Evolutionary conservation across 2,888 invertebrate species (phyloP), one percentile per base, ranked within the genome.

Genomic region (Ichneumoninae sp.): DNA sequence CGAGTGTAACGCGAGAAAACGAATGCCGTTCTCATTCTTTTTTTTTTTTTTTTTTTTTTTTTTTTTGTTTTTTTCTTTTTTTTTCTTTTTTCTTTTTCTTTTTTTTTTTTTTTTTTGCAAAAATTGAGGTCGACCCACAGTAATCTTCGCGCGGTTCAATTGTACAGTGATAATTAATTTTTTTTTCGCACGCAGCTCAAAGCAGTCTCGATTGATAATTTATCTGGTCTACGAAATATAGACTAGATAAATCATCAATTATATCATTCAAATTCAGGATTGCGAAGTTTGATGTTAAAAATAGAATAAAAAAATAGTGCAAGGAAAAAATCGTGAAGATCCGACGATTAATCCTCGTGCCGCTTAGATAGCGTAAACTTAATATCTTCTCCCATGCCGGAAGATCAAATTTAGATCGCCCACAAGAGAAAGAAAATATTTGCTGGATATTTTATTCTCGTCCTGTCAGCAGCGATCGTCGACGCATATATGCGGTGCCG

Each of bases 361-460:
- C 13, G 30, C 16, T 26, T 16, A 6, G 26, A 16, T 16, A 26
- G 54, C 4, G 22, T 30, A 16, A 60, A 60, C 30, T 60, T 16
- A 30, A 60, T 60, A 50, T 52, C 52, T n/a, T 52, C 16, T 30
- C 16, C 2, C 16, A 60, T 16, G 30, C 30, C 13, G 10, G 13
- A 30, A 60, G 13, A 60, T 60, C 26, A 30, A 26, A 60, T 60
- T 60, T 60, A 30, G 30, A 60, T 60, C 57, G 26, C 13, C 4
- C 22, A 10, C 5, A 5, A 30, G 4, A 30, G 26, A 26, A 26
- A 30, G 10, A 13, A 26, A 26, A 30, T 63, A 74, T 30, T 74
- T 60, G 30, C 47, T 47, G 60, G 30, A 47, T 13, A 16, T 63
- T 36, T 60, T 73, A 60, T 74, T 47, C 26, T 44, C 8, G 16